These are phyloP conservation scores for Sander lucioperca DNA, from an alignment of 2,113 vertebrate genomes.

Conservation along the genomic window DNA sequence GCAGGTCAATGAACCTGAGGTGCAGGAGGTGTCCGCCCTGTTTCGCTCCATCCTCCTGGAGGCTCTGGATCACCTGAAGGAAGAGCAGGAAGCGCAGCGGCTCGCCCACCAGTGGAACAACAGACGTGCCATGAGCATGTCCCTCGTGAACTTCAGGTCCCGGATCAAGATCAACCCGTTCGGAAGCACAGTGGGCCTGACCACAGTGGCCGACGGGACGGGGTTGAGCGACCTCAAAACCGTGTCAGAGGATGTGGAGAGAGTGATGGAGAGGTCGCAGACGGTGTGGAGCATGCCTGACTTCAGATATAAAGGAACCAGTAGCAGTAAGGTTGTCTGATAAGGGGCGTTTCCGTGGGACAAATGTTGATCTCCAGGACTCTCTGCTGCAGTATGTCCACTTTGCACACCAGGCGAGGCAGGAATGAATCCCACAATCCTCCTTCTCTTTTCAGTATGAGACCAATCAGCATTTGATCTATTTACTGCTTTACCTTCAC, in stretches of 20 bases:
- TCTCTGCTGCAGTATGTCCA: not conserved
- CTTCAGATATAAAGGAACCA: slow-evolving; percentile 86
- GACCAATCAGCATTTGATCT: slow-evolving; percentile 36
- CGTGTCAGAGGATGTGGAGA: slow-evolving; percentile 95
- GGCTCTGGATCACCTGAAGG: slow-evolving; percentile 87
- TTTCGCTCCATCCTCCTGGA: slow-evolving; percentile 93
- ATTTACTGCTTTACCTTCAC: not conserved
- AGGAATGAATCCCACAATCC: slow-evolving; percentile 1
- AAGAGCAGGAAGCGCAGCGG: slow-evolving; percentile 90
- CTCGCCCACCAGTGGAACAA: slow-evolving; percentile 93
- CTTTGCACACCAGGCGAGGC: not conserved
- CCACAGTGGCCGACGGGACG: slow-evolving; percentile 59
- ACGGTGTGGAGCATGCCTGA: slow-evolving; percentile 96
- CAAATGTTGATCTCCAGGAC: not conserved
- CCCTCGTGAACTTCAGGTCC: slow-evolving; percentile 88
- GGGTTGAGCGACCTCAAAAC: slow-evolving; percentile 87
- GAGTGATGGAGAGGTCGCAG: slow-evolving; percentile 77
- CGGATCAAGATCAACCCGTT: slow-evolving; percentile 93
- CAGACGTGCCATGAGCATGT: slow-evolving; percentile 88
- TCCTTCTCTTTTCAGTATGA: slow-evolving; percentile 7
- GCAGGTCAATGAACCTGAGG: slow-evolving; percentile 91
- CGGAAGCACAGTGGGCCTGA: slow-evolving; percentile 83
- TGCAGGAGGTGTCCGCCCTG: slow-evolving; percentile 89
- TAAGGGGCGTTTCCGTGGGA: not conserved
- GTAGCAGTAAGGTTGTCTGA: slow-evolving; percentile 69